Evolutionary conservation across 2,797 vertebrate species (phyloP).

Genomic region (Premnoplex brunnescens): DNA sequence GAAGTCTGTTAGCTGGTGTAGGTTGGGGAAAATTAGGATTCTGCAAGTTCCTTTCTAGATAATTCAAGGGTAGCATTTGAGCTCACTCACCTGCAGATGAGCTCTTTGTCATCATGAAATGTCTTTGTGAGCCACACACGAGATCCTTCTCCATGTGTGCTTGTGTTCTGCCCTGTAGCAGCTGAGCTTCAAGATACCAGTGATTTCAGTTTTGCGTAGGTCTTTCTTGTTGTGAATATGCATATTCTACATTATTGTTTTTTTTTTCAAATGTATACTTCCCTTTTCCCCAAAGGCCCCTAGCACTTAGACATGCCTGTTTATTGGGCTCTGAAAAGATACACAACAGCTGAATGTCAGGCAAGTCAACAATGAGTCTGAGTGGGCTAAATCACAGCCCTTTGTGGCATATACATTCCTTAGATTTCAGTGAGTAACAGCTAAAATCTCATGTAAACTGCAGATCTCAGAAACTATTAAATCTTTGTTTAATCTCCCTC

Average conservation of each 20-base stretch:
- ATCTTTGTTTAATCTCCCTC: conserved; percentile 56
- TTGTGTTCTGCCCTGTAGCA: not conserved
- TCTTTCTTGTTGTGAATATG: not conserved
- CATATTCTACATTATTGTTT: not conserved
- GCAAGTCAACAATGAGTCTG: not conserved
- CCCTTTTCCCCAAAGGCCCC: not conserved
- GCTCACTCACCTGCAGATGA: not conserved
- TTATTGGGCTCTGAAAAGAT: not conserved
- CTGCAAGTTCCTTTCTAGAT: not conserved
- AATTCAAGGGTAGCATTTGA: not conserved
- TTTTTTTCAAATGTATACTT: not conserved
- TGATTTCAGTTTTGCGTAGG: not conserved
- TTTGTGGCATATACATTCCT: not conserved
- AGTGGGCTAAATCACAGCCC: not conserved
- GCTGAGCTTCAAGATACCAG: not conserved
- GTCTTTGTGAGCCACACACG: rapidly evolving
- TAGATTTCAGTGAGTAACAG: not conserved
- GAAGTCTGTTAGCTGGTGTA: not conserved
- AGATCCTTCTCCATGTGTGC: not conserved
- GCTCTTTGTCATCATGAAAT: not conserved
- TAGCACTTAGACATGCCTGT: not conserved
- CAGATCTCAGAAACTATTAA: not conserved
- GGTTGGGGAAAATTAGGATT: not conserved
- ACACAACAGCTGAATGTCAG: not conserved
- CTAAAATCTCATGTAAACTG: conserved; percentile 14